phyloP scores from a whole-genome alignment of 2,888 invertebrate species.

The Octonoba sinensis region DNA sequence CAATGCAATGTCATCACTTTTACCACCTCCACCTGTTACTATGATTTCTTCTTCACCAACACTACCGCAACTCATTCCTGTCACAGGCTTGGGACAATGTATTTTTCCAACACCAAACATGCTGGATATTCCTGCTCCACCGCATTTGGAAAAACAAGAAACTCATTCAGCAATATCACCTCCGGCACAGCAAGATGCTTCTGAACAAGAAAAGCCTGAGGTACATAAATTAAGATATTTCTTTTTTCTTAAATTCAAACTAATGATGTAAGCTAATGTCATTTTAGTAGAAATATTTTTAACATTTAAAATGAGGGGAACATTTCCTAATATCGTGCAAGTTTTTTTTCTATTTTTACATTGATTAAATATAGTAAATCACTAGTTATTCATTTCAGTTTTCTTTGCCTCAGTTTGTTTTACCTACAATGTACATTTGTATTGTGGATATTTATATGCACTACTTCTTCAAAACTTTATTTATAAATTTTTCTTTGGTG shows the following conservation, averaged over 20 bases:
- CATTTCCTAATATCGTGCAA: background rate
- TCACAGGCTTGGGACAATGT: slow-evolving; percentile 47
- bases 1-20: slow-evolving; percentile 50
- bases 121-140: slow-evolving; percentile 51
- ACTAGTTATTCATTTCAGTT: no score
- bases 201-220: slow-evolving; percentile 46
- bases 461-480: no score
- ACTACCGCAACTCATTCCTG: slow-evolving; percentile 58
- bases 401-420: no score
- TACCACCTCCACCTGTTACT: slow-evolving; percentile 53
- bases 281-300: no score
- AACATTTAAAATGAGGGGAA: background rate
- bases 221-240: background rate
- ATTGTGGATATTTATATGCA: no score
- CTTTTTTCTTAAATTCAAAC: background rate
- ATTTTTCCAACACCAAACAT: slow-evolving; percentile 48
- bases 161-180: slow-evolving; percentile 15
- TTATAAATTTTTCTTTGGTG: no score
- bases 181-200: slow-evolving; percentile 29
- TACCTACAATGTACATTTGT: no score
- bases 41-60: slow-evolving; percentile 57
- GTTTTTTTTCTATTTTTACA: background rate
- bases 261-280: background rate
- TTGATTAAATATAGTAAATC: background rate
- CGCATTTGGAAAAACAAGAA: slow-evolving; percentile 46